Percentiles rank a stretch among this genome's conserved stretches.
Conservation (phyloP, 2,888 invertebrate genomes). For the Epirrhoe tristata region DNA sequence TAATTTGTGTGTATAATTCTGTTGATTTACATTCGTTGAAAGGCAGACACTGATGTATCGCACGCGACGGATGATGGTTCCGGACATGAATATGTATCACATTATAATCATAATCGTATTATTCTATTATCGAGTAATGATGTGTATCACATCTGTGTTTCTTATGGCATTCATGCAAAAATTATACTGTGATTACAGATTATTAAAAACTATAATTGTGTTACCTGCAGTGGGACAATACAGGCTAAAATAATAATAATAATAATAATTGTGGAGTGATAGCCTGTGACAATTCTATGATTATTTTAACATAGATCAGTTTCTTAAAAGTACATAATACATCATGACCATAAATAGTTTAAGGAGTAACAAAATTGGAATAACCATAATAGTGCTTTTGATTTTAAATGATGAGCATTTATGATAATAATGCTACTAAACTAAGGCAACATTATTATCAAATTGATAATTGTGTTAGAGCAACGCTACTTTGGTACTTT, state of each 20-base stretch:
- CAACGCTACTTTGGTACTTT: too few relatives aligned
- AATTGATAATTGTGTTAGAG: too few relatives aligned
- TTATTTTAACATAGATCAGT: not conserved
- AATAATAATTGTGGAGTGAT: not conserved
- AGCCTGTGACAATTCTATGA: not conserved
- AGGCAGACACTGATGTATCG: conserved; percentile 38
- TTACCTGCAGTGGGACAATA: too few relatives aligned
- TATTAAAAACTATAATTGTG: not conserved
- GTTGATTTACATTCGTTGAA: conserved; percentile 29
- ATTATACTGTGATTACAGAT: conserved; percentile 15
- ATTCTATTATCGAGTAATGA: conserved; percentile 30
- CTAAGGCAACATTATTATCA: too few relatives aligned
- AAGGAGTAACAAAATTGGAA: too few relatives aligned
- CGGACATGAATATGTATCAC: conserved; percentile 28
- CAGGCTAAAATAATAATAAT: too few relatives aligned
- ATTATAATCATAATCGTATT: conserved; percentile 23
- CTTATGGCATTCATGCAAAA: conserved; percentile 15
- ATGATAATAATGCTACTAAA: too few relatives aligned
- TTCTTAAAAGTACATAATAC: not conserved
- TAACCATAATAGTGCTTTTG: too few relatives aligned
- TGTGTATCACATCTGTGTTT: conserved; percentile 25
- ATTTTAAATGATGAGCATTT: too few relatives aligned
- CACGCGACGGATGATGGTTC: conserved; percentile 29
- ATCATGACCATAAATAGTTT: too few relatives aligned
- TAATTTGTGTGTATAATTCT: conserved; percentile 30